phyloP scores from a whole-genome alignment of 2,888 invertebrate genomes.

The Eupithecia subumbrata region DNA sequence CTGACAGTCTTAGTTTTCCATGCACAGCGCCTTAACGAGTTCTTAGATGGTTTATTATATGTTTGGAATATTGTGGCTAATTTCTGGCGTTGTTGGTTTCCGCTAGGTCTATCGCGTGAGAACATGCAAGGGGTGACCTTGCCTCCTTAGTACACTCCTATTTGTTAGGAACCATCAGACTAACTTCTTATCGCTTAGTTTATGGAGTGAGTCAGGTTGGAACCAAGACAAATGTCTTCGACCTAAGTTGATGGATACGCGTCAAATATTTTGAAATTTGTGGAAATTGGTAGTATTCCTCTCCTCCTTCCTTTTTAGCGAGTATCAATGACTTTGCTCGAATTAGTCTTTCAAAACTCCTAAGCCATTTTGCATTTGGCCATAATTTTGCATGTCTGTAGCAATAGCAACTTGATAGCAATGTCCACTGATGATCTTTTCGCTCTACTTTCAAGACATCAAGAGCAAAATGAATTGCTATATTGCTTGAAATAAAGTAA shows the following conservation, averaged over 20 bases:
- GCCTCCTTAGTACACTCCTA: conserved; percentile 32
- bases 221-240: neutral
- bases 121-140: conserved; percentile 62
- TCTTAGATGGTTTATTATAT: conserved; percentile 26
- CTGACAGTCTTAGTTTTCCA: too few species aligned
- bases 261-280: neutral
- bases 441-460: conserved; percentile 20
- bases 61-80: conserved; percentile 38
- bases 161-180: conserved; percentile 21
- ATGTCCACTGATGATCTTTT: conserved; percentile 10
- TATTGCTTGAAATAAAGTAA: conserved; percentile 9
- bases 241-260: neutral
- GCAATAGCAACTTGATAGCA: conserved; percentile 10
- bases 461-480: conserved; percentile 5
- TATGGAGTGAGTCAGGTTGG: neutral
- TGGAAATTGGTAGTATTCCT: neutral
- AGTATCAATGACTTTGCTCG: neutral
- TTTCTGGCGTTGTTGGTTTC: conserved; percentile 40
- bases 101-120: conserved; percentile 56
- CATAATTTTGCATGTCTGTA: neutral
- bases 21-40: too few species aligned
- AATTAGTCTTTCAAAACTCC: neutral
- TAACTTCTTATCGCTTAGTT: conserved; percentile 21
- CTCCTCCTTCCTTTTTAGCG: neutral
- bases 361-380: neutral